Evolutionary conservation across 2,888 invertebrate species (phyloP), one percentile per base, ranked within the genome.

Genomic region (Plebejus melissa): DNA sequence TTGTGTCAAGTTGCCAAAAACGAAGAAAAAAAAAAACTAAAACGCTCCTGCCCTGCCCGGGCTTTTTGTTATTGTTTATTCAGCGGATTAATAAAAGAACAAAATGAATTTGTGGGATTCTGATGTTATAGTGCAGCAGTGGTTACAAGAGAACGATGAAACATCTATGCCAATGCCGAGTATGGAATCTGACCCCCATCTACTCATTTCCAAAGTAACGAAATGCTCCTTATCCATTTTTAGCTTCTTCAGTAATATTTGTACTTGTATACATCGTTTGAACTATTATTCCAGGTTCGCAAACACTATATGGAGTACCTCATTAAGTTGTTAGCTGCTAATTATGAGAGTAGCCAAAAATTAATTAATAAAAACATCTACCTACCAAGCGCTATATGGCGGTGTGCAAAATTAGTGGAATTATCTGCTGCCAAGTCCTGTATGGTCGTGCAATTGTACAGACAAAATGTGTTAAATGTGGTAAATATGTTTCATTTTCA

Each of bases 301-400:
- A 91, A 93, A 82, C 88, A 90, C 82, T 94, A 94, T 79, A 89
- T 94, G 88, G 90, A 91, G 72, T 87, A 91, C 80, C 81, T 93
- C 69, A 87, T 91, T 70, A 89, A 90, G 83, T 80, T 93, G 46
- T 81, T 94, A 36, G 86, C 89, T 22, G 79, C 84, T 3, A 94
- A 94, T 79, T 94, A 93, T 82, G 91, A 92, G 81, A 88, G 84
- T 1, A 87, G 88, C 78, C 90, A 91, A 76, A 90, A 84, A 79
- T 85, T 90, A 13, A 76, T 87, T 0, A 89, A 90, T 75, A 91
- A 91, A 77, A 91, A 90, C 76, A 87, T 90, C 46, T 90, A 90
- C 80, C 82, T 93, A 60, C 94, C 94, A 0, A 90, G 91, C 85
- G 91, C 90, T 77, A 92, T 94, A 78, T 90, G 91, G 91, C 87